phyloP scores from a whole-genome alignment of 2,888 invertebrate genomes.

The Cerastis rubricosa region DNA sequence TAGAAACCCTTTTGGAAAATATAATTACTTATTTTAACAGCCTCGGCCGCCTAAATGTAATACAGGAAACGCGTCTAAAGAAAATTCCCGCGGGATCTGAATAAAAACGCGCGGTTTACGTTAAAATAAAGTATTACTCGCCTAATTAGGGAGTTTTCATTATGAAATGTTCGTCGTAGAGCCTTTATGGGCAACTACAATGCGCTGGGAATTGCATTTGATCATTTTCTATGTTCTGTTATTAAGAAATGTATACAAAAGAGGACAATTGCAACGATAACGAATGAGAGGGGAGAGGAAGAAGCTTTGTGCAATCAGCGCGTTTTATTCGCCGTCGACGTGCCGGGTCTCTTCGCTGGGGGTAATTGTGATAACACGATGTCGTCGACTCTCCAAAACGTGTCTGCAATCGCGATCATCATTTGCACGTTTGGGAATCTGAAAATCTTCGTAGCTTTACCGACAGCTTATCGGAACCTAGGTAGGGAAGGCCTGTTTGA shows the following conservation, averaged over 20 bases:
- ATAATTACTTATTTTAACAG: slow-evolving; percentile 71
- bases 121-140: slow-evolving; percentile 60
- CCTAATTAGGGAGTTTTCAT: slow-evolving; percentile 61
- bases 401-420: slow-evolving; percentile 73
- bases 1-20: slow-evolving; percentile 73
- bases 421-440: slow-evolving; percentile 55
- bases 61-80: slow-evolving; percentile 65
- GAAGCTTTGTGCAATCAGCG: slow-evolving; percentile 89
- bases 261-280: slow-evolving; percentile 85
- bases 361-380: slow-evolving; percentile 77
- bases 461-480: slow-evolving; percentile 9
- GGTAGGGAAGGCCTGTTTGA: neutral
- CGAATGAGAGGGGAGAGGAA: slow-evolving; percentile 85
- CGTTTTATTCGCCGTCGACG: slow-evolving; percentile 81
- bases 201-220: slow-evolving; percentile 76
- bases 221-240: slow-evolving; percentile 75
- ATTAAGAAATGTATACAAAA: slow-evolving; percentile 80
- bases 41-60: slow-evolving; percentile 66
- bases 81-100: slow-evolving; percentile 62
- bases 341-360: slow-evolving; percentile 73
- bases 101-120: slow-evolving; percentile 62
- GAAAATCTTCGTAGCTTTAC: slow-evolving; percentile 35
- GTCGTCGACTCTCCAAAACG: slow-evolving; percentile 72
- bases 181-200: slow-evolving; percentile 65
- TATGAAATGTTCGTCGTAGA: slow-evolving; percentile 44